Conservation (phyloP, 2,113 vertebrate species). For the Rhynchomys soricoides region DNA sequence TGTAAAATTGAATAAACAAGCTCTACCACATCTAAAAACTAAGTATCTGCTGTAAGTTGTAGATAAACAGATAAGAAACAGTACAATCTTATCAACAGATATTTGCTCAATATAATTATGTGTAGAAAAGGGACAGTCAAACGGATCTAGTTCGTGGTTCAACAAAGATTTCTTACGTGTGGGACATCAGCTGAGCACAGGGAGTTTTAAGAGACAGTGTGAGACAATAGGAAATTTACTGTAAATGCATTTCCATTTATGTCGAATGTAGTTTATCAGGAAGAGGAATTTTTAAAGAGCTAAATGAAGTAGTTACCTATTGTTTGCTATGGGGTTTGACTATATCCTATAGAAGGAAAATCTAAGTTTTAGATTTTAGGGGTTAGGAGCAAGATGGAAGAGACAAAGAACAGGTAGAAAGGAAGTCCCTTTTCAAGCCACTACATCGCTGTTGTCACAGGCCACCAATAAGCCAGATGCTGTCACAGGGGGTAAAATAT, state of each 20-base stretch:
- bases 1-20: background rate
- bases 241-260: background rate
- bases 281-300: background rate
- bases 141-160: background rate
- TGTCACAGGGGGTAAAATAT: background rate
- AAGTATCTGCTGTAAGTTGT: background rate
- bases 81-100: background rate
- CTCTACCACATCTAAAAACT: background rate
- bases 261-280: background rate
- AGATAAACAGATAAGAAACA: background rate
- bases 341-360: background rate
- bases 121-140: background rate
- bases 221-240: background rate
- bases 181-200: background rate
- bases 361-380: background rate
- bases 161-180: background rate
- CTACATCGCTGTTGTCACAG: background rate
- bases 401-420: background rate
- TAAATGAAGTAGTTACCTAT: background rate
- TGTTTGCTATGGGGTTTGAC: background rate
- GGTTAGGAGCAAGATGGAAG: fast-evolving
- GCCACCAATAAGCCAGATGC: background rate
- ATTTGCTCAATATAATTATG: background rate
- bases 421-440: background rate
- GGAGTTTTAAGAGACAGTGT: background rate